These are phyloP conservation scores for Eriocheir sinensis DNA, from an alignment of 1,140 invertebrate genomes.

Conservation along the genomic window DNA sequence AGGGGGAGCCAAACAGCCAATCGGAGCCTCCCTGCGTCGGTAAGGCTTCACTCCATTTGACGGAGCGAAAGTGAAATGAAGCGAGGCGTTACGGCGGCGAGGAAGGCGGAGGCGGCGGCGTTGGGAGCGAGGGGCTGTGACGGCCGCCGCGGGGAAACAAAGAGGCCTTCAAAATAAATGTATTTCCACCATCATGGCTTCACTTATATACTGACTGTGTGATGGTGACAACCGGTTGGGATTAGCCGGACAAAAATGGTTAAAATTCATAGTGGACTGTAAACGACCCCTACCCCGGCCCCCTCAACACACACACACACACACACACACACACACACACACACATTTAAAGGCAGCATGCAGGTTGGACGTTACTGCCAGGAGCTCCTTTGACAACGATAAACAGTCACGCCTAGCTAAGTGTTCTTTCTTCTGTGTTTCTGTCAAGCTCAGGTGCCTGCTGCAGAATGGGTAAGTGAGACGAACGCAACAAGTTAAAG, in stretches of 20 bases:
- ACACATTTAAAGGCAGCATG: not conserved
- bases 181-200: not conserved
- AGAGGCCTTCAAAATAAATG: not conserved
- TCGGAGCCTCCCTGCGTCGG: not conserved
- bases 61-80: not conserved
- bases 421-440: too few relatives aligned
- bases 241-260: too few relatives aligned
- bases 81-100: not conserved
- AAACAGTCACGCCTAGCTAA: too few relatives aligned
- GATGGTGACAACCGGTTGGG: not conserved
- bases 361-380: too few relatives aligned
- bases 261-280: too few relatives aligned
- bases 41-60: not conserved
- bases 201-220: not conserved
- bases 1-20: slow-evolving; percentile 17
- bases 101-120: not conserved
- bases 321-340: slow-evolving; percentile 6
- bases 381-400: too few relatives aligned
- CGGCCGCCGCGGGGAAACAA: not conserved
- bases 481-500: too few relatives aligned
- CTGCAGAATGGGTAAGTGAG: too few relatives aligned
- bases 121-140: too few relatives aligned
- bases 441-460: too few relatives aligned
- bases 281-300: too few relatives aligned
- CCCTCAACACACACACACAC: too few relatives aligned